Evolutionary conservation across 2,113 vertebrate genomes (phyloP).

Genomic region (Cygnus atratus): DNA sequence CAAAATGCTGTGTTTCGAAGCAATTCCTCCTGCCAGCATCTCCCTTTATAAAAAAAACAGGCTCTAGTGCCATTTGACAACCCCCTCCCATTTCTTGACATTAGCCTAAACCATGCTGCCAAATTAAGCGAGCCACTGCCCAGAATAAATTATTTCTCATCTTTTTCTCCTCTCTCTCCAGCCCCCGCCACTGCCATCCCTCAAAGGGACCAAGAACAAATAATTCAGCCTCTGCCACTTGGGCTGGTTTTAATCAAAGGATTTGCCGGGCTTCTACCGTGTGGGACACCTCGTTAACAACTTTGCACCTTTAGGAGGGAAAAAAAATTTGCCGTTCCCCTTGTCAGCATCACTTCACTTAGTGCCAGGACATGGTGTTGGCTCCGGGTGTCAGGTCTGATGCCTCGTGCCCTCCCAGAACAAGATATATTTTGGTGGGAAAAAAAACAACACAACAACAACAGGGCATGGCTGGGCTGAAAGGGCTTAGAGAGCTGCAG

Average conservation of each 20-base stretch:
- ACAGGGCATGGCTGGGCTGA: constrained; percentile 7
- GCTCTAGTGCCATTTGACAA: not conserved
- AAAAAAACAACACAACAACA: constrained; percentile 34
- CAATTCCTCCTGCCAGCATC: not conserved
- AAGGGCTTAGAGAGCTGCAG: constrained; percentile 33
- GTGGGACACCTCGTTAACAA: constrained; percentile 41
- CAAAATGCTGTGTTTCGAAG: not conserved
- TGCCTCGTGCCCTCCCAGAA: not conserved
- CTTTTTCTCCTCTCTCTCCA: not conserved
- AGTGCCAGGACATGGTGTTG: not conserved
- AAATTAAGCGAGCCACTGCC: not conserved
- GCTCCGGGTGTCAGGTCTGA: not conserved
- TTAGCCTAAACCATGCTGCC: not conserved
- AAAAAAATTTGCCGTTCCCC: not conserved
- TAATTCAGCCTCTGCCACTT: constrained; percentile 2
- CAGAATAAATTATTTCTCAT: not conserved
- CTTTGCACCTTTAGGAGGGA: constrained; percentile 5
- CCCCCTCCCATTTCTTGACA: not conserved
- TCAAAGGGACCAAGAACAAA: constrained; percentile 25
- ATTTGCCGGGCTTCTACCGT: not conserved
- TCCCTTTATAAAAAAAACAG: not conserved
- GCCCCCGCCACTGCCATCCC: not conserved
- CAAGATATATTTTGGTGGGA: constrained; percentile 4
- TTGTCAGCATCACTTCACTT: not conserved
- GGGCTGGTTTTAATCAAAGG: constrained; percentile 56